phyloP scores from a whole-genome alignment of 2,113 vertebrate species.

The Panurus biarmicus region DNA sequence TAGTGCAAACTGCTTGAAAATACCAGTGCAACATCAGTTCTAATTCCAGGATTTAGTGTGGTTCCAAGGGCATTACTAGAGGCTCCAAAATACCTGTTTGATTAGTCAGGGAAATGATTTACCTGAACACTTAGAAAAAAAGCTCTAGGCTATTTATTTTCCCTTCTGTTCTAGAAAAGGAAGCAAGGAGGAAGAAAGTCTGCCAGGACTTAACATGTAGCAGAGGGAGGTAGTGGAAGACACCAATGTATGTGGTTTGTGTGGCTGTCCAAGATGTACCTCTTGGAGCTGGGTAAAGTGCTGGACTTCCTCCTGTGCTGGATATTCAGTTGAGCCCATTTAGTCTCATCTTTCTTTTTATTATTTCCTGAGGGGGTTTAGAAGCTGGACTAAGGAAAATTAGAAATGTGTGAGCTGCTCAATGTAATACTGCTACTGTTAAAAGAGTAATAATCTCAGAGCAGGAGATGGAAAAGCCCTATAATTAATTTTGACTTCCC shows the following conservation, averaged over 20 bases:
- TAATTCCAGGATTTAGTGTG: not conserved
- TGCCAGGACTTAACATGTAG: not conserved
- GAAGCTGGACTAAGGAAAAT: not conserved
- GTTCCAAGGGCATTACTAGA: not conserved
- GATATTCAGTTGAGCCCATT: not conserved
- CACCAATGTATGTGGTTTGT: not conserved
- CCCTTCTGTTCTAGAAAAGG: not conserved
- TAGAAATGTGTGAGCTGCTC: not conserved
- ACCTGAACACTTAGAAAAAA: not conserved
- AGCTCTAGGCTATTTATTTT: not conserved
- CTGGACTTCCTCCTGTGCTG: not conserved
- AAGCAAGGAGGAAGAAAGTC: not conserved
- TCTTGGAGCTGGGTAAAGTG: not conserved
- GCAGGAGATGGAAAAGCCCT: not conserved
- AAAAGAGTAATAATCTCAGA: not conserved
- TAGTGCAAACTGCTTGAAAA: not conserved
- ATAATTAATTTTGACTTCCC: not conserved
- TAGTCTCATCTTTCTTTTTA: not conserved
- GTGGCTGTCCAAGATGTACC: not conserved
- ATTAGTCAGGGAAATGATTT: not conserved
- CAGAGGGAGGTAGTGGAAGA: not conserved
- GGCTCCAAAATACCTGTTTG: not conserved
- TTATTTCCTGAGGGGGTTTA: conserved; percentile 14
- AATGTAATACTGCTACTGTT: not conserved
- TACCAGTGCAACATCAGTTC: not conserved